phyloP scores from a whole-genome alignment of 2,113 vertebrate genomes.

The Chloebia gouldiae region DNA sequence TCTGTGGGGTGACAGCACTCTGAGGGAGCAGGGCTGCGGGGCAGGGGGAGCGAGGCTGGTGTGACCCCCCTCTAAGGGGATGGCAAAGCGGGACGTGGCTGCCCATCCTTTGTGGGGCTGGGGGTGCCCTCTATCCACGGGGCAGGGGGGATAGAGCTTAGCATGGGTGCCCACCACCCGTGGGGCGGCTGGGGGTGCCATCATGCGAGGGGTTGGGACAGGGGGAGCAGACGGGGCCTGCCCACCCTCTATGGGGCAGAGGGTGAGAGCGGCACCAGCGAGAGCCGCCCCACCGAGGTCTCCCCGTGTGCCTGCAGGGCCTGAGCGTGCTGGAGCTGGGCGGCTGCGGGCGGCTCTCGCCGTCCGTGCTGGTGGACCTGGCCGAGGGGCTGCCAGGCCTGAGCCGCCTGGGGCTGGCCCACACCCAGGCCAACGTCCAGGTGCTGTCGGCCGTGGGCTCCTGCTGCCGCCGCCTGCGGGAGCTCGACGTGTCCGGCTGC shows the following conservation, averaged over 20 bases:
- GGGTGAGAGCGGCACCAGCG: not conserved
- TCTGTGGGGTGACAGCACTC: not conserved
- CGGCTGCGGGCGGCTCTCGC: constrained; percentile 39
- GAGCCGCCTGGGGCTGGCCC: constrained; percentile 13
- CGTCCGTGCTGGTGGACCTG: not conserved
- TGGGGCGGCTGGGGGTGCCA: not conserved
- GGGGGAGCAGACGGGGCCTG: fast-evolving
- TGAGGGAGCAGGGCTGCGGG: no score
- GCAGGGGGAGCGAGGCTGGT: no score
- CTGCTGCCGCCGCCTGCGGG: constrained; percentile 3
- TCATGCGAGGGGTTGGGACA: no score
- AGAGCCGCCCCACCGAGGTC: not conserved
- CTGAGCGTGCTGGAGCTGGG: constrained; percentile 47
- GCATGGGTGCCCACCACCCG: fast-evolving
- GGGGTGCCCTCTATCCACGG: not conserved
- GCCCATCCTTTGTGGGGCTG: not conserved
- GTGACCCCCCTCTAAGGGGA: no score
- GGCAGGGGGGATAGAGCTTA: no score
- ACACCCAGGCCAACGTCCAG: constrained; percentile 31
- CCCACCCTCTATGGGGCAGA: no score
- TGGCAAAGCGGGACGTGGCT: not conserved
- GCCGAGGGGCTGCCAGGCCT: constrained; percentile 20
- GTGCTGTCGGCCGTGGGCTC: constrained; percentile 51
- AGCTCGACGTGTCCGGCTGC: constrained; percentile 59
- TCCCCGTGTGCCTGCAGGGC: not conserved